Percentiles rank a stretch among this genome's conserved stretches.
Evolutionary conservation across 2,113 vertebrate species (phyloP).

Genomic region (Hylia prasina): DNA sequence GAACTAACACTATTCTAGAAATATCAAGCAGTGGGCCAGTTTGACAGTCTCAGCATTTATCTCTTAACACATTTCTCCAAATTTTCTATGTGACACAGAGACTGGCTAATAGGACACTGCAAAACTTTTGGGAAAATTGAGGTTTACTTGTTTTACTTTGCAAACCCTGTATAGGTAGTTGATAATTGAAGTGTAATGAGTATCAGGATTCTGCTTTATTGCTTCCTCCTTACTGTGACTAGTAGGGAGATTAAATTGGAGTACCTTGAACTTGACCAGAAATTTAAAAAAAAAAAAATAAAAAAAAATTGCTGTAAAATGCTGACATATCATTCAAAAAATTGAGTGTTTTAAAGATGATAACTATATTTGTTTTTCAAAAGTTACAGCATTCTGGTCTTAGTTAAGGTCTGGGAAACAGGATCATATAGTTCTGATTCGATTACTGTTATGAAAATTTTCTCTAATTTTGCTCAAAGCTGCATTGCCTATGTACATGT

Average conservation of each 20-base stretch:
- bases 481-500: constrained; percentile 18
- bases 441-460: constrained; percentile 32
- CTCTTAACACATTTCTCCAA: constrained; percentile 52
- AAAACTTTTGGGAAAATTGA: constrained; percentile 30
- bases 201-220: constrained; percentile 21
- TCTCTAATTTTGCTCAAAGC: constrained; percentile 38
- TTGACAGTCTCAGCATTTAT: constrained; percentile 42
- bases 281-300: not conserved
- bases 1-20: constrained; percentile 67
- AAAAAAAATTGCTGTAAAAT: not conserved
- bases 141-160: constrained; percentile 24
- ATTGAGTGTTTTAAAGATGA: not conserved
- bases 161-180: constrained; percentile 34
- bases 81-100: constrained; percentile 21
- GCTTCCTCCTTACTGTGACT: constrained; percentile 22
- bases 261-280: constrained; percentile 30
- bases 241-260: constrained; percentile 35
- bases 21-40: constrained; percentile 51
- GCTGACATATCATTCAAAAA: constrained; percentile 6
- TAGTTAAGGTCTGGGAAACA: constrained; percentile 48
- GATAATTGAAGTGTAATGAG: not conserved
- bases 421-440: constrained; percentile 56
- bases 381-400: constrained; percentile 39
- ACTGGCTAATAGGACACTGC: constrained; percentile 56
- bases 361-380: not conserved